These are phyloP conservation scores for Hydrocynus forskahlii DNA, from an alignment of 2,797 vertebrate species.

Conservation along the genomic window DNA sequence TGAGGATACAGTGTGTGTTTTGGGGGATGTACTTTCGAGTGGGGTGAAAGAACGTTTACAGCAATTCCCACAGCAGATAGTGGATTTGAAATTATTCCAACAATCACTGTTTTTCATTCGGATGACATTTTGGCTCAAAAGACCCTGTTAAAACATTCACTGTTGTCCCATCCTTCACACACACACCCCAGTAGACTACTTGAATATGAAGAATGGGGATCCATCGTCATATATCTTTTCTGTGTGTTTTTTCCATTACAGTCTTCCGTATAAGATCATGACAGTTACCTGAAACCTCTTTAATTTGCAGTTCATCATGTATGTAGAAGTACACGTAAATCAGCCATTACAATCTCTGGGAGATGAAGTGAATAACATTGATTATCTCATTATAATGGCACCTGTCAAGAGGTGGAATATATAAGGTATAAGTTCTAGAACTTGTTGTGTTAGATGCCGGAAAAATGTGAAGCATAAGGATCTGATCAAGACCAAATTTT, in stretches of 20 bases:
- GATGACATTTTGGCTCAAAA: constrained; percentile 28
- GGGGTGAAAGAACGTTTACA: constrained; percentile 21
- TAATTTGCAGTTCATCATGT: constrained; percentile 26
- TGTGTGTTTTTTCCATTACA: constrained; percentile 19
- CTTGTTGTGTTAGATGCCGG: too few relatives aligned
- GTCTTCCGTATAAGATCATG: constrained; percentile 5
- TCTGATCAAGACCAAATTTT: too few relatives aligned
- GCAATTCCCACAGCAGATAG: constrained; percentile 26
- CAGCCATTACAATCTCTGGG: not conserved
- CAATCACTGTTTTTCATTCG: constrained; percentile 32
- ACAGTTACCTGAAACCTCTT: not conserved
- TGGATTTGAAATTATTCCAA: constrained; percentile 35
- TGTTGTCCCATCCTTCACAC: constrained; percentile 7
- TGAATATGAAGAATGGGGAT: constrained; percentile 6
- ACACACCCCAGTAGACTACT: not conserved
- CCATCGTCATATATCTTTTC: not conserved
- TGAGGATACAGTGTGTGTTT: not conserved
- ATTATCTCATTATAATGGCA: too few relatives aligned
- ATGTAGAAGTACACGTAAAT: constrained; percentile 20
- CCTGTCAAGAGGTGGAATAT: too few relatives aligned
- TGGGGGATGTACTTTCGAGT: not conserved
- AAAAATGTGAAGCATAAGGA: too few relatives aligned
- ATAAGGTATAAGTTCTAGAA: too few relatives aligned
- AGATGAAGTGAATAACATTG: too few relatives aligned
- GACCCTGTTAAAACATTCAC: constrained; percentile 18